phyloP scores from a whole-genome alignment of 2,888 invertebrate species.

The Drosophila colorata region DNA sequence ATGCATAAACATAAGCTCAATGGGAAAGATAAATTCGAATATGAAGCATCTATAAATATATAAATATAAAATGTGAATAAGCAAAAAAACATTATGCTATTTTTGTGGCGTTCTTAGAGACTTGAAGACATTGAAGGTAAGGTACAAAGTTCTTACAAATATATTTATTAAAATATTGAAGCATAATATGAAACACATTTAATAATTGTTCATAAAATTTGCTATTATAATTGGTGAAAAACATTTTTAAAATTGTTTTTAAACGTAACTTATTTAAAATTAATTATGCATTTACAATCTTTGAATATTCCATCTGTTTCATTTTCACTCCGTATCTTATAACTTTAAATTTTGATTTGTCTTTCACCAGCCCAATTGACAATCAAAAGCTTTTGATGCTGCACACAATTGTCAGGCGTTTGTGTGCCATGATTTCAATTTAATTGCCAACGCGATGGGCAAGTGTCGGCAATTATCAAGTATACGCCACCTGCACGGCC shows the following conservation, averaged over 20 bases:
- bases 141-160: background rate
- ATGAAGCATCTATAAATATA: background rate
- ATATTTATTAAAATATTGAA: background rate
- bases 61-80: background rate
- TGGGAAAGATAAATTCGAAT: slow-evolving; percentile 1
- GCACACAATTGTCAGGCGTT: slow-evolving; percentile 11
- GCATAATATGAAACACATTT: background rate
- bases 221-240: background rate
- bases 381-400: background rate
- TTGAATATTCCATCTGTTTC: background rate
- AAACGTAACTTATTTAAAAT: too few species aligned
- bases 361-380: background rate
- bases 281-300: background rate
- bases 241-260: background rate
- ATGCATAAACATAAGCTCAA: background rate
- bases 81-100: background rate
- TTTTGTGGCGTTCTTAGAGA: background rate
- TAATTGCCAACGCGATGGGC: slow-evolving; percentile 60
- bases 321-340: background rate
- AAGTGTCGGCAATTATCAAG: slow-evolving; percentile 77
- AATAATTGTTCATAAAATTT: background rate
- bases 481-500: slow-evolving; percentile 70
- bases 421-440: slow-evolving; percentile 52
- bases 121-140: background rate
- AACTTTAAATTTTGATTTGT: background rate